Percentiles rank a stretch among this genome's conserved stretches.
These are phyloP conservation scores for Bovichtus variegatus DNA, from an alignment of 2,797 vertebrate genomes.

Conservation along the genomic window DNA sequence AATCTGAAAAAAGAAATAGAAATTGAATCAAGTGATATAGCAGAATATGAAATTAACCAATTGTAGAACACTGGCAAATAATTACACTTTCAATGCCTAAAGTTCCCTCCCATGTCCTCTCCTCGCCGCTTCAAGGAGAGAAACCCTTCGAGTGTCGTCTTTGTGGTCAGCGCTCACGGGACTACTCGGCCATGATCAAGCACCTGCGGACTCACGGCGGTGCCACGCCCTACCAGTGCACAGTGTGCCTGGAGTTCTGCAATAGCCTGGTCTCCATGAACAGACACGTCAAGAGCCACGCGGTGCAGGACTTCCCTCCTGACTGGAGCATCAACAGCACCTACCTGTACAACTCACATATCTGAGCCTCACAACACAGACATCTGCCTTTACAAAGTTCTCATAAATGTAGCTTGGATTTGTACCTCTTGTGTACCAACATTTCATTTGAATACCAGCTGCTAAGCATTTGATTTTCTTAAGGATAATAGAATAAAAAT, in stretches of 20 bases:
- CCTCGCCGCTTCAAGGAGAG: conserved; percentile 78
- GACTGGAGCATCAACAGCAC: conserved; percentile 90
- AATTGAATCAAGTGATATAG: background rate
- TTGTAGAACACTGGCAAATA: background rate
- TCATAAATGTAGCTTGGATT: conserved; percentile 11
- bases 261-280: conserved; percentile 90
- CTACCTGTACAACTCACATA: conserved; percentile 86
- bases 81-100: background rate
- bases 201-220: conserved; percentile 91
- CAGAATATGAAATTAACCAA: background rate
- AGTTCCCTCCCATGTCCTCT: background rate
- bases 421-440: background rate
- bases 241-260: conserved; percentile 88
- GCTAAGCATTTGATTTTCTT: background rate
- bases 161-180: conserved; percentile 90
- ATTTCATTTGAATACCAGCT: background rate
- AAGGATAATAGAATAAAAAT: background rate
- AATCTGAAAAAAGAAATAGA: background rate
- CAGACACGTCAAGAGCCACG: conserved; percentile 88
- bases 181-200: conserved; percentile 94
- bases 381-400: background rate
- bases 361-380: conserved; percentile 49
- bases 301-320: conserved; percentile 87
- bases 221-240: conserved; percentile 89
- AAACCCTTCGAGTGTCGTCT: conserved; percentile 90